Percentiles rank a stretch among this genome's conserved stretches.
These are phyloP conservation scores for Capricornis sumatraensis DNA, from an alignment of 2,113 vertebrate genomes.

Conservation along the genomic window DNA sequence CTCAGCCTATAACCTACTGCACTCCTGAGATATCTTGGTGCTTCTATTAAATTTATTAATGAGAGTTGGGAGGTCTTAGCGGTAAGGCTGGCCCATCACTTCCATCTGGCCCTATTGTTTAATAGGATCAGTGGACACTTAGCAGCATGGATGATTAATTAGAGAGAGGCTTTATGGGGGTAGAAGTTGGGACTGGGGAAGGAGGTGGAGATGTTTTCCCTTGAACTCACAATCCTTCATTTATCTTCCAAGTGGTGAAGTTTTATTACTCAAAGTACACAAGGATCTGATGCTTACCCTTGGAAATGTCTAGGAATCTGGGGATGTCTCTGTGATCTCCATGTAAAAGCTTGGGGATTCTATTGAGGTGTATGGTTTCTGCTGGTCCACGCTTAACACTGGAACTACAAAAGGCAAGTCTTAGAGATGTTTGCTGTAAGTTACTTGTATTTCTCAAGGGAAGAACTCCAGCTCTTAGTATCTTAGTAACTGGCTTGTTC, in stretches of 20 bases:
- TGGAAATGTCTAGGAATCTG: not conserved
- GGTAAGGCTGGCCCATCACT: not conserved
- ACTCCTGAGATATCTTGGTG: conserved; percentile 22
- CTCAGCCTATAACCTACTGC: conserved; percentile 16
- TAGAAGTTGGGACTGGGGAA: conserved; percentile 17
- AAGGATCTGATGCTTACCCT: not conserved
- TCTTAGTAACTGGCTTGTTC: not conserved
- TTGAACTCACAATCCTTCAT: conserved; percentile 28
- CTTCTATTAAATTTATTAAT: conserved; percentile 59
- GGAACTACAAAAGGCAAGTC: not conserved
- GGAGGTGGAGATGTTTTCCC: not conserved
- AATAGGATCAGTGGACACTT: conserved; percentile 21
- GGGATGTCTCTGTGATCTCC: not conserved
- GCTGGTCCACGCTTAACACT: not conserved
- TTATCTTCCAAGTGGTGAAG: not conserved
- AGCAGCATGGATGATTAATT: conserved; percentile 49
- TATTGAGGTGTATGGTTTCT: not conserved
- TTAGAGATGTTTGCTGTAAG: not conserved
- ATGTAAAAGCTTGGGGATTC: not conserved
- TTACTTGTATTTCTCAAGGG: conserved; percentile 3
- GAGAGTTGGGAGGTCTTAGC: conserved; percentile 42
- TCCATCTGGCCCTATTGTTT: conserved; percentile 34
- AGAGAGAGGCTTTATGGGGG: not conserved
- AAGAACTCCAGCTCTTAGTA: not conserved
- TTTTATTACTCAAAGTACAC: not conserved